These are phyloP conservation scores for Pipistrellus pipistrellus DNA, from an alignment of 2,797 vertebrate species.

Conservation along the genomic window DNA sequence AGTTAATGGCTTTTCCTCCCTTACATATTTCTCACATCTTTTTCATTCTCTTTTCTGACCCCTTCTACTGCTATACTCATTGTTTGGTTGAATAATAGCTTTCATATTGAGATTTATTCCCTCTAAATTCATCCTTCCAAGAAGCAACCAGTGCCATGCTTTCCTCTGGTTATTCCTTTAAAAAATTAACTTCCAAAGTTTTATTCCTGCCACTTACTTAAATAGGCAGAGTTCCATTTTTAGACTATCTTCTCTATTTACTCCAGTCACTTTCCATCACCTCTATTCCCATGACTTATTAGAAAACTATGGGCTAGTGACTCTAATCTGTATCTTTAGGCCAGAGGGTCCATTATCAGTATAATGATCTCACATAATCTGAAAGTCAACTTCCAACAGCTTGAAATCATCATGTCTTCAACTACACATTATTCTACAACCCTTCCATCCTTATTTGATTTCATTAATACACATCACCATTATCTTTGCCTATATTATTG, in stretches of 20 bases:
- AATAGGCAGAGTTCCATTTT: not conserved
- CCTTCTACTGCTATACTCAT: not conserved
- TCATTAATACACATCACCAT: not conserved
- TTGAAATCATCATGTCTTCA: slow-evolving; percentile 12
- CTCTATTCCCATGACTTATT: not conserved
- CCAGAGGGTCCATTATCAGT: not conserved
- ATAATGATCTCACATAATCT: not conserved
- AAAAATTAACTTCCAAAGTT: not conserved
- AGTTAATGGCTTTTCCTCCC: not conserved
- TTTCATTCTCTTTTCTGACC: not conserved
- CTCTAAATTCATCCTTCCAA: slow-evolving; percentile 15
- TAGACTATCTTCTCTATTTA: not conserved
- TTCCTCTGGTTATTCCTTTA: not conserved
- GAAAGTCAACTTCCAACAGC: not conserved
- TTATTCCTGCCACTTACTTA: not conserved
- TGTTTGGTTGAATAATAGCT: not conserved
- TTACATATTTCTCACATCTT: not conserved
- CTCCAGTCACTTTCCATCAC: not conserved
- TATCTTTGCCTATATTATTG: not conserved
- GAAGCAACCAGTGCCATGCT: not conserved
- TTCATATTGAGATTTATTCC: not conserved
- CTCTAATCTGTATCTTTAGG: not conserved
- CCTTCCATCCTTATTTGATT: not conserved
- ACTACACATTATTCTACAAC: not conserved
- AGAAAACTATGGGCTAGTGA: not conserved